A percentile compares a stretch with the other conserved stretches of the same genome.
These are phyloP conservation scores for Amiota mariae DNA, from an alignment of 2,888 invertebrate genomes.

Conservation along the genomic window DNA sequence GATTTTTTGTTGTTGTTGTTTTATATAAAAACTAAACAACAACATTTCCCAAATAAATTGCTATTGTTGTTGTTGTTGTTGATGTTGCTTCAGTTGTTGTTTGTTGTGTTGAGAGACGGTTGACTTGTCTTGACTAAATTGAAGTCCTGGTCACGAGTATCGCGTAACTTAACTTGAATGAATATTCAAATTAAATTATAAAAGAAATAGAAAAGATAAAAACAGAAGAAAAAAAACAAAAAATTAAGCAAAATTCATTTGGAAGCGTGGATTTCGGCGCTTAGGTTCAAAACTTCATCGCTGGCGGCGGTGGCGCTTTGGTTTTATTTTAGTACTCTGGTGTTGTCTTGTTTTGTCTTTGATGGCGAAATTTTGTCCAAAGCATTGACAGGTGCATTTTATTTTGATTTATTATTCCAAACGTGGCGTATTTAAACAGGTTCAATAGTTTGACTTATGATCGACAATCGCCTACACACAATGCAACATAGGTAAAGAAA, in stretches of 20 bases:
- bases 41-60: conserved; percentile 25
- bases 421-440: conserved; percentile 16
- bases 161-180: conserved; percentile 13
- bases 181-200: conserved; percentile 28
- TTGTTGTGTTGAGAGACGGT: background rate
- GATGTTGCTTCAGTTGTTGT: background rate
- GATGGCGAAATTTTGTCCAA: conserved; percentile 24
- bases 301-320: conserved; percentile 1
- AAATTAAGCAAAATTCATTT: background rate
- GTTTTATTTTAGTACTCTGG: background rate
- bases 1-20: background rate
- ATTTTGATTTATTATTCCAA: conserved; percentile 23
- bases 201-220: background rate
- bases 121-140: conserved; percentile 7
- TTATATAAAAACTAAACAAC: background rate
- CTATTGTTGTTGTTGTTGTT: background rate
- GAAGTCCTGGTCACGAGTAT: conserved; percentile 24
- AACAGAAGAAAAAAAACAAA: background rate
- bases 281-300: background rate
- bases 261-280: conserved; percentile 21
- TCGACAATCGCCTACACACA: conserved; percentile 7
- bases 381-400: conserved; percentile 20
- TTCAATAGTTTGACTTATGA: conserved; percentile 16
- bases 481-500: background rate
- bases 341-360: conserved; percentile 7